Evolutionary conservation across 1,140 invertebrate species (phyloP), one percentile per base, ranked within the genome.

Genomic region (Drosophila pandora): DNA sequence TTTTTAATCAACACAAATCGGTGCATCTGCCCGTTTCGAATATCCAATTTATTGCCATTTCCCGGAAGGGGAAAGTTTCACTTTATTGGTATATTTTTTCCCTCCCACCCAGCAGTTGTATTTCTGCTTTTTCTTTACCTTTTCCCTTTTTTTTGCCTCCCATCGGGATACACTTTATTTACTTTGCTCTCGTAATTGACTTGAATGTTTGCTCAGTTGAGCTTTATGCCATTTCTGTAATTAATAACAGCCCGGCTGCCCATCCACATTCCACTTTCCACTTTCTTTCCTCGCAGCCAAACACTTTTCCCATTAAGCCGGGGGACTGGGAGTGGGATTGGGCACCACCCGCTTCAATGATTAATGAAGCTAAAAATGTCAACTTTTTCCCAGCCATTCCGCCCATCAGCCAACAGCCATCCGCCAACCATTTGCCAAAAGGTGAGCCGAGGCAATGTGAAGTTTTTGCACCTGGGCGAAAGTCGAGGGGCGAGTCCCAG

Each of bases 301-400:
- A 37, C 34, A 43, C 41, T 43, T 43, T 43, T 13, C 13, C 41
- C 41, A 43, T 43, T 43, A 43, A 43, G 41, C 41, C 41, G 34
- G 3, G n/a, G 41, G 4, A 6, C 25, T 6, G 25, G 25, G 25
- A 6, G 25, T 5, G 7, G 25, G 25, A 28, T 6, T 6, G 25
- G 25, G 25, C 25, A 28, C 32, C 39, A 28, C 57, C 48, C 71
- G n/a, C 61, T 49, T 76, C 41, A 76, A 76, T 76, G 73, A 76
- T 76, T 76, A 76, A 76, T 76, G 73, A 68, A 68, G 72, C 72
- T 68, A 61, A 76, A 76, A 76, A 68, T 76, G 73, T 76, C 73
- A 76, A 60, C 72, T 57, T 64, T 72, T 74, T 47, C 13, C 13
- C 41, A 21, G 2, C 13, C 22, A 25, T 25, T 2, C 23, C 25